phyloP scores from a whole-genome alignment of 2,888 invertebrate genomes.

The Caenorhabditis parvicauda region DNA sequence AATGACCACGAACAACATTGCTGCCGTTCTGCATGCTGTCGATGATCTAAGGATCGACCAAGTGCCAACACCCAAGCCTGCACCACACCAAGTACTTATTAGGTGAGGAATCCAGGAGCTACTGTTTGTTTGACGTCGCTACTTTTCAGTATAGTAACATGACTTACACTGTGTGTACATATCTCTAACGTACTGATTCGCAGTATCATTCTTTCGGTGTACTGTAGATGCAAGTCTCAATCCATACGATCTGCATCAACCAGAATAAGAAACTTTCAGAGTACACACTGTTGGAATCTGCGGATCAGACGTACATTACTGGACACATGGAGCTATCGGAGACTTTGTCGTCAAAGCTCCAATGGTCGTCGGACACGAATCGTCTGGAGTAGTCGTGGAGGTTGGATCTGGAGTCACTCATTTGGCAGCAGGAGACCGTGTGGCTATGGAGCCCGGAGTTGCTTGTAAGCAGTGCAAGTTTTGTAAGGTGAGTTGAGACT shows the following conservation, averaged over 20 bases:
- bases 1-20: slow-evolving; percentile 35
- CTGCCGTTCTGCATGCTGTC: slow-evolving; percentile 42
- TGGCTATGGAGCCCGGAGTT: slow-evolving; percentile 74
- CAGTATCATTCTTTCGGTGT: too few relatives aligned
- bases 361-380: slow-evolving; percentile 81
- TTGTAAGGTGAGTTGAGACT: slow-evolving; percentile 71
- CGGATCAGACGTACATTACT: slow-evolving; percentile 88
- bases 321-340: slow-evolving; percentile 80
- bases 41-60: slow-evolving; percentile 42
- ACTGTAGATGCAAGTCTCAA: too few relatives aligned
- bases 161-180: too few relatives aligned
- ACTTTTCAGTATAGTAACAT: too few relatives aligned
- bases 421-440: slow-evolving; percentile 38
- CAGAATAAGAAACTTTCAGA: slow-evolving; percentile 17
- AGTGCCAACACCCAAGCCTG: slow-evolving; percentile 29
- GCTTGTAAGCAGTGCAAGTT: slow-evolving; percentile 77
- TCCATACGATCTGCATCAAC: not conserved
- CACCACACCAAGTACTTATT: slow-evolving; percentile 25
- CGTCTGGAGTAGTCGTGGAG: slow-evolving; percentile 71
- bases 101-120: slow-evolving; percentile 7
- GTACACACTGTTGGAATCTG: slow-evolving; percentile 96
- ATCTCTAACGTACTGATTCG: too few relatives aligned
- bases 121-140: too few relatives aligned
- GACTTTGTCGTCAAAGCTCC: slow-evolving; percentile 74
- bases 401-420: slow-evolving; percentile 70